These are phyloP conservation scores for Fregata magnificens DNA, from an alignment of 2,113 vertebrate genomes.

Conservation along the genomic window DNA sequence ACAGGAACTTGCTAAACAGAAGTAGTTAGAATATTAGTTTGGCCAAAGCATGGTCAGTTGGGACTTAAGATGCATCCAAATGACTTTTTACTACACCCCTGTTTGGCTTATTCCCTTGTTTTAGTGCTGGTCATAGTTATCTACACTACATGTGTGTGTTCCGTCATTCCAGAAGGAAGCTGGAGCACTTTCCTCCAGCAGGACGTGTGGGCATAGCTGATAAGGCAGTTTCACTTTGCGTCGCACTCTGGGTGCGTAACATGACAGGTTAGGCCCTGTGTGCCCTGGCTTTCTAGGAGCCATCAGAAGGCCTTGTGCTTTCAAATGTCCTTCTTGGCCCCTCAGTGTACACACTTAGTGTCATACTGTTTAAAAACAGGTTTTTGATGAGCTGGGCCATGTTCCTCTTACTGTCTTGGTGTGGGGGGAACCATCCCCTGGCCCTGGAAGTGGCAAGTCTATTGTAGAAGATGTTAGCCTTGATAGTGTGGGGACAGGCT, in stretches of 20 bases:
- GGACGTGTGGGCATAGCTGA: background rate
- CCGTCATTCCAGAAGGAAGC: background rate
- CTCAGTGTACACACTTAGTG: background rate
- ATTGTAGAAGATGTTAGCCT: background rate
- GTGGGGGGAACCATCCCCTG: no score
- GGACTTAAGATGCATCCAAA: background rate
- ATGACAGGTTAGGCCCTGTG: background rate
- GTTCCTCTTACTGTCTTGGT: background rate
- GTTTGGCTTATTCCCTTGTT: background rate
- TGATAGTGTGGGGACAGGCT: background rate
- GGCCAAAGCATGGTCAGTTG: background rate
- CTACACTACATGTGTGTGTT: background rate
- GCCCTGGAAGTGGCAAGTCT: background rate
- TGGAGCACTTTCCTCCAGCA: background rate
- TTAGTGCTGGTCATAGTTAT: background rate
- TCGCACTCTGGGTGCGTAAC: fast-evolving
- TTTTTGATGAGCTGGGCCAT: background rate
- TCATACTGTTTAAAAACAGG: background rate
- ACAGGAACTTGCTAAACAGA: background rate
- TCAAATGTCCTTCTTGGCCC: background rate
- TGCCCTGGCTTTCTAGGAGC: background rate
- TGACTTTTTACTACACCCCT: background rate
- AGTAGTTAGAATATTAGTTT: background rate
- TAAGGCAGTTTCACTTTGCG: background rate
- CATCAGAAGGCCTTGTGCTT: background rate